phyloP scores from a whole-genome alignment of 2,888 invertebrate species.

The Drosophila diplacantha region DNA sequence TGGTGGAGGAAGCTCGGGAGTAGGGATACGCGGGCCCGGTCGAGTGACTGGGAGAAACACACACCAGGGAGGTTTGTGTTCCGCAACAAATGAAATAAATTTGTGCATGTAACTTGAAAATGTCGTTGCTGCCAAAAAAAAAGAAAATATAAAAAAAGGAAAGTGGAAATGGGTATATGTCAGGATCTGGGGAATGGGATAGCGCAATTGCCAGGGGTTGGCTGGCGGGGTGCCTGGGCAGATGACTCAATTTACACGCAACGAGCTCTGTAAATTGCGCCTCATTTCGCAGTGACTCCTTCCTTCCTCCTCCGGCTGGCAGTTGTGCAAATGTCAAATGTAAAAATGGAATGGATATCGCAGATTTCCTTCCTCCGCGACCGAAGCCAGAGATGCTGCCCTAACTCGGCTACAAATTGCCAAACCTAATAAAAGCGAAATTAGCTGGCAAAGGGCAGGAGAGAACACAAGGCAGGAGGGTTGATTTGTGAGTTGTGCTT shows the following conservation, averaged over 20 bases:
- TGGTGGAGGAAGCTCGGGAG: constrained; percentile 20
- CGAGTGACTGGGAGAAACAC: constrained; percentile 38
- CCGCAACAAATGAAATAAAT: constrained; percentile 59
- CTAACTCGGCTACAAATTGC: constrained; percentile 53
- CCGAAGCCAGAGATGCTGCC: constrained; percentile 8
- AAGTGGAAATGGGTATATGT: constrained; percentile 15
- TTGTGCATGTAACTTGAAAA: constrained; percentile 62
- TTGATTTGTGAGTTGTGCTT: constrained; percentile 19
- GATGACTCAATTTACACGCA: constrained; percentile 73
- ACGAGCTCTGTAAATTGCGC: constrained; percentile 72
- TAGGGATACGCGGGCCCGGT: constrained; percentile 43
- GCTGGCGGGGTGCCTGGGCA: constrained; percentile 56
- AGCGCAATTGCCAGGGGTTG: constrained; percentile 19
- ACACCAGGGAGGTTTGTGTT: constrained; percentile 33
- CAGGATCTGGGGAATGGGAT: constrained; percentile 14
- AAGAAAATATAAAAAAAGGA: constrained; percentile 23
- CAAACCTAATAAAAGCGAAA: constrained; percentile 68
- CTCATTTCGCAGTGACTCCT: constrained; percentile 70
- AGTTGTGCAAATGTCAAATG: constrained; percentile 66
- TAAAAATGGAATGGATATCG: constrained; percentile 41
- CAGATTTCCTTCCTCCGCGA: constrained; percentile 29
- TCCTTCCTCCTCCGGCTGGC: constrained; percentile 70
- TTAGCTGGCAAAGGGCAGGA: constrained; percentile 49
- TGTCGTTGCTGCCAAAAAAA: constrained; percentile 52
- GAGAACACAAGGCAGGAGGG: constrained; percentile 7